Conservation (phyloP, 2,113 vertebrate species). For the Calidris pugnax region DNA sequence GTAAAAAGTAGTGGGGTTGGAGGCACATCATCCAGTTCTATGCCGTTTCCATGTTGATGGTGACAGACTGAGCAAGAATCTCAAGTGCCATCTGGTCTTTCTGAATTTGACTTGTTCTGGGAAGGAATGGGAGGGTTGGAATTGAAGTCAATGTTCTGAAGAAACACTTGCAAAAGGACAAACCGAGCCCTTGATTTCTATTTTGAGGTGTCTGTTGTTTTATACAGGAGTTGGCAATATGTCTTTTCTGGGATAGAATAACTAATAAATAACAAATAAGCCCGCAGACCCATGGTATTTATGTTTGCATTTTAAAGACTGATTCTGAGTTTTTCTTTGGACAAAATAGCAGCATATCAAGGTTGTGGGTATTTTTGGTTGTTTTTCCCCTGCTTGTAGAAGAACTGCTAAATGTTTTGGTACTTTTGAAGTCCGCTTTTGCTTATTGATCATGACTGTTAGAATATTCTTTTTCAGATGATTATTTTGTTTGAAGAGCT, state of each 20-base stretch:
- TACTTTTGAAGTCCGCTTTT: background rate
- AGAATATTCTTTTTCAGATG: background rate
- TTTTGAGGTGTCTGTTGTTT: background rate
- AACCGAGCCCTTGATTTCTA: background rate
- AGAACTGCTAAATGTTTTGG: background rate
- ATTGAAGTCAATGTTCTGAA: background rate
- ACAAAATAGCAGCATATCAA: background rate
- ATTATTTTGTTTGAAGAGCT: background rate
- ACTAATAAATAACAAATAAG: background rate
- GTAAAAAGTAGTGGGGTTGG: conserved; percentile 33
- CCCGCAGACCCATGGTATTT: background rate
- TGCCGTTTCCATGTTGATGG: conserved; percentile 52
- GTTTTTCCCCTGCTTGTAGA: background rate
- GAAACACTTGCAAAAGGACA: background rate
- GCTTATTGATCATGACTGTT: background rate
- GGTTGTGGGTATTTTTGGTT: background rate
- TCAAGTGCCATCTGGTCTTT: conserved; percentile 76
- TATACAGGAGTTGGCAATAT: background rate
- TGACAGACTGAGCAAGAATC: conserved; percentile 16
- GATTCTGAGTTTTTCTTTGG: background rate
- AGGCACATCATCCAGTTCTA: conserved; percentile 35
- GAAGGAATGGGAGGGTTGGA: conserved; percentile 29
- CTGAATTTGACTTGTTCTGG: conserved; percentile 64
- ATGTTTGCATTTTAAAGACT: background rate
- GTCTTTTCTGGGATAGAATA: background rate